These are phyloP conservation scores for Zophobas morio DNA, from an alignment of 1,140 invertebrate species.

Conservation along the genomic window DNA sequence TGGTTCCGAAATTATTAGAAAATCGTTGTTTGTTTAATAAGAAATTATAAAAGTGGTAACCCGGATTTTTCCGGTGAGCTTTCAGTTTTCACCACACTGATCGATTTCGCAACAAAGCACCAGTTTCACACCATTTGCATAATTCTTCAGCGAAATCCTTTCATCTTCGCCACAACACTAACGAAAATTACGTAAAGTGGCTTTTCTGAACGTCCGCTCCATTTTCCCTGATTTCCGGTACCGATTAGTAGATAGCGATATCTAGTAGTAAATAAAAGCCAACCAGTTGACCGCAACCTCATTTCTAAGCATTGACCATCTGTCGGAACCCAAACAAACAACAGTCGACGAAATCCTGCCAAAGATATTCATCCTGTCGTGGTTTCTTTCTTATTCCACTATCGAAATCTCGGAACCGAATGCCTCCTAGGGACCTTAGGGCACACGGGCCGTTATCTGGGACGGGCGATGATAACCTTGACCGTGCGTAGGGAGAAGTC, in stretches of 20 bases:
- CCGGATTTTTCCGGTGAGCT: background rate
- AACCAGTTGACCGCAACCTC: constrained; percentile 28
- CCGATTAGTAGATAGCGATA: constrained; percentile 23
- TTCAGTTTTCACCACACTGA: background rate
- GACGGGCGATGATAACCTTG: constrained; percentile 45
- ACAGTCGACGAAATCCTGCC: no score
- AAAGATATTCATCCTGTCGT: no score
- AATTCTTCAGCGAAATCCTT: constrained; percentile 10
- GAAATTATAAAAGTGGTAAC: no score
- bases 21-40: no score
- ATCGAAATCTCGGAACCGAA: constrained; percentile 32
- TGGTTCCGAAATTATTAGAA: no score
- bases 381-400: background rate
- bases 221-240: constrained; percentile 42
- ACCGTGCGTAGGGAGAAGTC: constrained; percentile 47
- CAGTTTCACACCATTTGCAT: background rate
- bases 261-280: background rate
- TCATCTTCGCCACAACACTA: background rate
- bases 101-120: background rate
- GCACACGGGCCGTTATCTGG: constrained; percentile 34
- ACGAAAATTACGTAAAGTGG: constrained; percentile 11
- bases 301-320: constrained; percentile 6
- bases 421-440: constrained; percentile 20
- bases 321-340: background rate
- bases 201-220: constrained; percentile 19